Base-by-base conservation (phyloP, 2,113 vertebrate species). In the Pavo muticus region DNA sequence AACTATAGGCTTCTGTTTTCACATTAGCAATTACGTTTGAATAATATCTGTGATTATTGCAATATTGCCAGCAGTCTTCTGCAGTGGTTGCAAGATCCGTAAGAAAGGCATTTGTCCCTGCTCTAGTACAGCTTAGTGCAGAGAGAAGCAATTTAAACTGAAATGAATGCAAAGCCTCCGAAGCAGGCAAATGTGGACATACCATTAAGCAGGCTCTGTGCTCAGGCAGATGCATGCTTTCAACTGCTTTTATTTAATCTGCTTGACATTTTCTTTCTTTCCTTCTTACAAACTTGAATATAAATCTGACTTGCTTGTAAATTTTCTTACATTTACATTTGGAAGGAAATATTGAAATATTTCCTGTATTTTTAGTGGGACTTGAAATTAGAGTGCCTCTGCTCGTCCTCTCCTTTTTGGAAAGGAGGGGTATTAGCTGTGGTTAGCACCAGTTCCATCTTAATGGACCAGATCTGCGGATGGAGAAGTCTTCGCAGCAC, bases 401-500 rank as follows among this genome's bases (percentile, higher is more conserved):
- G 59, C 64, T 64, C 29, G 57, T 56, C 24, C 32, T 15, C 35
- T 80, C 69, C 35, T 13, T 42, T 83, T 80, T 63, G 30, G 37
- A 32, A 70, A 73, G 60, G 40, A 72, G 21, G 47, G 4, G 11
- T 16, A 8, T 6, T 56, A 57, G 56, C 40, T 67, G 39, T 73
- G 39, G n/a, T 35, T 23, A 78, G 61, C 11, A 20, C 10, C 32
- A 30, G 24, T 48, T 84, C 20, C 68, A 74, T 57, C 42, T 78
- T 95, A 75, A 87, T 82, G 70, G 88, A 32, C 63, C 83, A 79
- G 57, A 63, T 78, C 73, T 61, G 40, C 73, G 45, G n/a, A 35
- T 76, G 83, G 73, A 88, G 61, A 75, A 91, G 84, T 69, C 73
- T 94, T 91, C 50, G 80, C 40, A 92, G 70, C 86, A 67, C 88